Evolutionary conservation across 1,140 invertebrate genomes (phyloP).

Genomic region (Archegozetes longisetosus): DNA sequence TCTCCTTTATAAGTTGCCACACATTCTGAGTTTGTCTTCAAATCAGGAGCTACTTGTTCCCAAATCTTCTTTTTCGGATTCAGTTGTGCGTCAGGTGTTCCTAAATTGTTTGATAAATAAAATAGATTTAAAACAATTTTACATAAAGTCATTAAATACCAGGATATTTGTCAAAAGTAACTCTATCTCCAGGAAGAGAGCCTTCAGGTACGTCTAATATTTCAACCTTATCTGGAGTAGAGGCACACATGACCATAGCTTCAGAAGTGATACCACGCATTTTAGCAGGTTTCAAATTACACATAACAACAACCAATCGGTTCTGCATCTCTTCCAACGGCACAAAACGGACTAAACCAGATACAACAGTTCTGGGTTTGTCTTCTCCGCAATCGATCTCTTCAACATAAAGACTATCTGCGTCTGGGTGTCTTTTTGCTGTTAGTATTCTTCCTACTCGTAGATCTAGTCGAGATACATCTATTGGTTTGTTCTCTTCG

Average conservation of each 20-base stretch:
- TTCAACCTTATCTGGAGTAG: constrained; percentile 53
- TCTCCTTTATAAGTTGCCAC: constrained; percentile 13
- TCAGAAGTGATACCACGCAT: constrained; percentile 58
- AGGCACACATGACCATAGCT: constrained; percentile 84
- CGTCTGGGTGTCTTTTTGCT: constrained; percentile 70
- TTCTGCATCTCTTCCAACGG: constrained; percentile 71
- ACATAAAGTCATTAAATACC: neutral
- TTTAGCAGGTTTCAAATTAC: constrained; percentile 84
- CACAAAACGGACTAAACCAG: constrained; percentile 76
- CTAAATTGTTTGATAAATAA: neutral
- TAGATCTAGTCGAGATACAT: constrained; percentile 7
- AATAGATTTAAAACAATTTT: neutral
- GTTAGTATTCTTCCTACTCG: constrained; percentile 74
- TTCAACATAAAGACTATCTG: constrained; percentile 83
- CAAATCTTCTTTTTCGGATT: constrained; percentile 87
- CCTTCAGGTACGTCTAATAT: constrained; percentile 55
- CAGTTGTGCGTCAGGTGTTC: constrained; percentile 36
- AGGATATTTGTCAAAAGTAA: constrained; percentile 56
- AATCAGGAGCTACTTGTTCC: constrained; percentile 14
- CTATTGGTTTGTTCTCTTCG: neutral
- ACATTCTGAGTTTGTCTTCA: constrained; percentile 8
- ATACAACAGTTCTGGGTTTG: constrained; percentile 50
- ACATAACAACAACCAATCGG: constrained; percentile 68
- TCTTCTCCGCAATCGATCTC: constrained; percentile 56
- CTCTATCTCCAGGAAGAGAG: constrained; percentile 56